Evolutionary conservation across 2,797 vertebrate species (phyloP).

Genomic region (Falco berigora): DNA sequence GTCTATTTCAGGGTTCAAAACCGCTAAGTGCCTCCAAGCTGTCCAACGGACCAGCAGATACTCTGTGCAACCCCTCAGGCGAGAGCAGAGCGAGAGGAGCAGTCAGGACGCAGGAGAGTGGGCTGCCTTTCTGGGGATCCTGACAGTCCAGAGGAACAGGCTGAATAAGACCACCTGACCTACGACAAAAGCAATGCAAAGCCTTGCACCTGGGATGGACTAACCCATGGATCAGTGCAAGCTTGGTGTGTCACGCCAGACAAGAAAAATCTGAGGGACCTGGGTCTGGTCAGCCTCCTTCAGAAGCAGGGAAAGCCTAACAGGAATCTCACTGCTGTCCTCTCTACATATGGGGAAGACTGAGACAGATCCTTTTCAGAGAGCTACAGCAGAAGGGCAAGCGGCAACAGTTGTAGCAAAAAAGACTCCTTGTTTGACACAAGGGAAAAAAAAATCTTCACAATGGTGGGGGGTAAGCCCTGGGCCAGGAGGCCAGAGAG

Average conservation of each 20-base stretch:
- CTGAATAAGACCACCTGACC: not conserved
- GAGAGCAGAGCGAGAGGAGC: not conserved
- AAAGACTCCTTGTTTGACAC: not conserved
- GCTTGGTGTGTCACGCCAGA: not conserved
- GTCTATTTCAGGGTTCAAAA: not conserved
- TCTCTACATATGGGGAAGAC: not conserved
- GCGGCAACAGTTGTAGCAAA: not conserved
- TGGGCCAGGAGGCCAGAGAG: not conserved
- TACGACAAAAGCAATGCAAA: not conserved
- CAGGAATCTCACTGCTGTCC: not conserved
- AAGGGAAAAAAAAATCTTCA: not conserved
- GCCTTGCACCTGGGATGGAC: not conserved
- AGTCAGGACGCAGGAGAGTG: not conserved
- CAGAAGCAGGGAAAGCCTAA: not conserved
- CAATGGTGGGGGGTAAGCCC: not conserved
- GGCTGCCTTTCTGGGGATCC: not conserved
- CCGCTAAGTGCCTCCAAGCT: not conserved
- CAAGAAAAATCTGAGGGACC: not conserved
- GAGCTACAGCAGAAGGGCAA: not conserved
- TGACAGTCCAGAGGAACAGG: not conserved
- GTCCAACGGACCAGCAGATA: accelerated
- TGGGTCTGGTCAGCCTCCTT: not conserved
- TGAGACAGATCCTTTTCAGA: not conserved
- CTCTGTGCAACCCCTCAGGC: not conserved
- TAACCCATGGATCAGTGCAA: not conserved